phyloP scores from a whole-genome alignment of 2,113 vertebrate genomes.

The Seriola quinqueradiata region DNA sequence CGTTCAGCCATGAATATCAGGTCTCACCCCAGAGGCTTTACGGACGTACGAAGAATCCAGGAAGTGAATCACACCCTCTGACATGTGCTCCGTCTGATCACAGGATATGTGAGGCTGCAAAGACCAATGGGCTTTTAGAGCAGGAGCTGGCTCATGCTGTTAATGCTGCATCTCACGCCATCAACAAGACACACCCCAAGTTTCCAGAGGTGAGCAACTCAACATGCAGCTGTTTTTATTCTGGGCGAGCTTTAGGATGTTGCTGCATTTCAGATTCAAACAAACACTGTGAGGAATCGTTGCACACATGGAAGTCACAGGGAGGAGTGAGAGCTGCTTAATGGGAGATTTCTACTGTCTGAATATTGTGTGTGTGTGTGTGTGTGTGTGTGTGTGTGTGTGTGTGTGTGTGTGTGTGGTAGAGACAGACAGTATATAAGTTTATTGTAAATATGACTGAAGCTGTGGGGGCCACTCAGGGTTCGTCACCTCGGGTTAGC shows the following conservation, averaged over 20 bases:
- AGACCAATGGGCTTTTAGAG: constrained; percentile 93
- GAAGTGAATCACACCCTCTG: background rate
- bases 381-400: too few species aligned
- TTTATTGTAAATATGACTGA: too few species aligned
- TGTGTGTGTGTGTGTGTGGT: too few species aligned
- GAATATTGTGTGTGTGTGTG: too few species aligned
- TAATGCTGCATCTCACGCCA: constrained; percentile 97
- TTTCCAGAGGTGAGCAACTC: constrained; percentile 91
- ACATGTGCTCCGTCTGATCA: constrained; percentile 14
- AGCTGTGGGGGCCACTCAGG: too few species aligned
- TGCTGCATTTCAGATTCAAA: background rate
- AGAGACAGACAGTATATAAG: too few species aligned
- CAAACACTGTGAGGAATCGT: background rate
- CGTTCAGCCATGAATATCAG: background rate
- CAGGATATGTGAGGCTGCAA: constrained; percentile 98
- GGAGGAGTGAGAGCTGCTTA: background rate
- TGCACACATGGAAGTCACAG: background rate
- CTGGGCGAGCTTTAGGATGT: background rate
- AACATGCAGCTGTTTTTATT: background rate
- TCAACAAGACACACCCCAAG: constrained; percentile 96
- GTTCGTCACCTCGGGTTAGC: too few species aligned
- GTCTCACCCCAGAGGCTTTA: too few species aligned
- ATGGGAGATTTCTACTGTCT: too few species aligned
- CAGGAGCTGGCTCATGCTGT: constrained; percentile 98
- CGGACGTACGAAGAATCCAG: background rate